These are phyloP conservation scores for Sarotherodon lohbergeri DNA, from an alignment of 2,113 vertebrate species.

Conservation along the genomic window DNA sequence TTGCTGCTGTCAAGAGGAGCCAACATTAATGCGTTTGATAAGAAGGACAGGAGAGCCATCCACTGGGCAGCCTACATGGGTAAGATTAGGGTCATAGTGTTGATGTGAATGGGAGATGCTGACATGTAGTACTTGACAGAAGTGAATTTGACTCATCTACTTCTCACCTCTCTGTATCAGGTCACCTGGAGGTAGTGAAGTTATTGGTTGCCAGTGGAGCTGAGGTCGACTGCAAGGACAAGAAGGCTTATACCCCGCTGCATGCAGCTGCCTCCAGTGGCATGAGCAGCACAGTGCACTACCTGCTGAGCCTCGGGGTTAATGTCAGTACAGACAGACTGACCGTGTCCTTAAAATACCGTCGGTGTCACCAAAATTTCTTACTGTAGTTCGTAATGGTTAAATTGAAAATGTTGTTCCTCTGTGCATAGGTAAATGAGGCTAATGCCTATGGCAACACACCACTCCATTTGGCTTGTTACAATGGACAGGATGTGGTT, in stretches of 20 bases:
- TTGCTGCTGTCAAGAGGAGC: constrained; percentile 94
- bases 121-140: not conserved
- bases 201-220: constrained; percentile 88
- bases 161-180: constrained; percentile 53
- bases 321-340: constrained; percentile 76
- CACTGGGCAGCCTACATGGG: constrained; percentile 99
- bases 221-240: constrained; percentile 96
- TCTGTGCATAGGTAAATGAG: constrained; percentile 83
- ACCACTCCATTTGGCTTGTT: constrained; percentile 93
- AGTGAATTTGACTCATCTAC: not conserved
- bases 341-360: not conserved
- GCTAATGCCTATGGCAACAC: constrained; percentile 92
- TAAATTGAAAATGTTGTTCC: not conserved
- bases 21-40: constrained; percentile 98
- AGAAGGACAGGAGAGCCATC: constrained; percentile 93
- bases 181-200: constrained; percentile 94
- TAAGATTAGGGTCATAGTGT: constrained; percentile 51
- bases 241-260: constrained; percentile 92
- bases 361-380: not conserved
- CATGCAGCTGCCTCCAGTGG: constrained; percentile 95
- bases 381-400: not conserved
- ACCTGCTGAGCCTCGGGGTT: constrained; percentile 90
- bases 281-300: constrained; percentile 94
- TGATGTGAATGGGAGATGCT: not conserved
- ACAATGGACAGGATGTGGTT: constrained; percentile 96